These are phyloP conservation scores for Saccostrea echinata DNA, from an alignment of 1,140 invertebrate genomes.

Conservation along the genomic window DNA sequence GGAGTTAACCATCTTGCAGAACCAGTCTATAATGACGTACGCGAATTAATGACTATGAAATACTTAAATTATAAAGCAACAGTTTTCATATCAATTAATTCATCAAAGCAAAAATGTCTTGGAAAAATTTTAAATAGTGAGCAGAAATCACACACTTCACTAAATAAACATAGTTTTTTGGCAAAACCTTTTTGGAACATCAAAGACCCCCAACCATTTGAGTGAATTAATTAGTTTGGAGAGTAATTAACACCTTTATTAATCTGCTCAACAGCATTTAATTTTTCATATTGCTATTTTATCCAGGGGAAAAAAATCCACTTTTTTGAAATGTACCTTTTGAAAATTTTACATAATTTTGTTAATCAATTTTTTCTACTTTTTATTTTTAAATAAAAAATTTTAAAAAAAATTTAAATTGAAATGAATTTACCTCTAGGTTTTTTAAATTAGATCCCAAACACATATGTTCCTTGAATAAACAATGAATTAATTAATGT, in stretches of 20 bases:
- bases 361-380: not conserved
- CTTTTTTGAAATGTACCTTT: not conserved
- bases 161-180: not conserved
- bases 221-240: constrained; percentile 15
- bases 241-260: constrained; percentile 8
- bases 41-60: not conserved
- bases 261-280: not conserved
- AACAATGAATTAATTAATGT: not conserved
- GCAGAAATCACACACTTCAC: not conserved
- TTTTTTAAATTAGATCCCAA: constrained; percentile 1
- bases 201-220: not conserved
- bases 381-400: not conserved
- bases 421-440: not conserved
- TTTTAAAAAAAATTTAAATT: not conserved
- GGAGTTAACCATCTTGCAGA: not conserved
- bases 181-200: not conserved
- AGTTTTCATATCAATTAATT: not conserved
- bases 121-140: not conserved
- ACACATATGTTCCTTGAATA: constrained; percentile 2
- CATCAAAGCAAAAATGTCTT: too few species aligned
- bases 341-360: not conserved
- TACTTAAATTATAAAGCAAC: not conserved
- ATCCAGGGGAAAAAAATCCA: not conserved
- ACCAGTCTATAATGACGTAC: not conserved
- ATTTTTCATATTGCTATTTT: not conserved